Evolutionary conservation across 2,113 vertebrate genomes (phyloP).

Genomic region (Leptosomus discolor): DNA sequence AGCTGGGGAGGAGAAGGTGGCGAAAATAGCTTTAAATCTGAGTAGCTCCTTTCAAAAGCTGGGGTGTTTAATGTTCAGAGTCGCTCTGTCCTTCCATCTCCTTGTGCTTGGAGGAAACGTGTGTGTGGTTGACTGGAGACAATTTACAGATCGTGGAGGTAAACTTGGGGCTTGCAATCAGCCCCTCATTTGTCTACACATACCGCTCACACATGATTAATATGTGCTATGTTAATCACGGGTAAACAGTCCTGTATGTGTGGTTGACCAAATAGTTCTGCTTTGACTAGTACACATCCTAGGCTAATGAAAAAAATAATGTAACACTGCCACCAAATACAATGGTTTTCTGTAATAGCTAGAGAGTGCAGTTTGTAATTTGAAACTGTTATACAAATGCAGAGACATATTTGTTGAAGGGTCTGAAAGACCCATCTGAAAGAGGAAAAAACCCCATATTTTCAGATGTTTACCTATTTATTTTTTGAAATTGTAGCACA

Average conservation of each 20-base stretch:
- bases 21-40: background rate
- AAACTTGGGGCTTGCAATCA: background rate
- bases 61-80: background rate
- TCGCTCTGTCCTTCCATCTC: background rate
- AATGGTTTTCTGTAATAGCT: conserved; percentile 2
- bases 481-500: background rate
- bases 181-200: background rate
- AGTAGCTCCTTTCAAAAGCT: background rate
- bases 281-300: background rate
- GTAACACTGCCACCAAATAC: background rate
- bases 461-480: background rate
- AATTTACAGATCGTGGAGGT: background rate
- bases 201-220: background rate
- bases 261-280: conserved; percentile 19
- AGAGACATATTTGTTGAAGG: background rate
- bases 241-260: background rate
- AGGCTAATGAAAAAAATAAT: conserved; percentile 16
- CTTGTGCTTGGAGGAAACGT: background rate
- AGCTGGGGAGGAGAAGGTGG: background rate
- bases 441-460: background rate
- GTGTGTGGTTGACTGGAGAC: background rate
- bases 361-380: background rate
- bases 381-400: conserved; percentile 5
- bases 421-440: background rate
- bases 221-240: background rate